Evolutionary conservation across 1,140 invertebrate genomes (phyloP).

Genomic region (Glossosoma conforme): DNA sequence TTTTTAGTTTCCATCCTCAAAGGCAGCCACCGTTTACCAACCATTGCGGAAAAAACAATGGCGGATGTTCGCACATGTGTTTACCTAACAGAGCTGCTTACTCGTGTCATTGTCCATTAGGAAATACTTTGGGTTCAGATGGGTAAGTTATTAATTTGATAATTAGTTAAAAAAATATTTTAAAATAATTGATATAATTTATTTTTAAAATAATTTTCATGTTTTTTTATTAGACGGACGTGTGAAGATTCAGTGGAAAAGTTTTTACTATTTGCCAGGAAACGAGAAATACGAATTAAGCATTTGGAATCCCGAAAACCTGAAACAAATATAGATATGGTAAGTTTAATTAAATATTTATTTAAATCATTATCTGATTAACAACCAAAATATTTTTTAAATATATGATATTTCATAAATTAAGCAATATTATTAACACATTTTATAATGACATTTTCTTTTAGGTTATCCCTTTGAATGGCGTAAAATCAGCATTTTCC

Average conservation of each 20-base stretch:
- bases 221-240: conserved; percentile 48
- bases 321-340: conserved; percentile 63
- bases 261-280: conserved; percentile 73
- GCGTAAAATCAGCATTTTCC: conserved; percentile 76
- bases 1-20: conserved; percentile 66
- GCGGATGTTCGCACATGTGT: conserved; percentile 87
- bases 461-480: conserved; percentile 70
- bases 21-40: conserved; percentile 71
- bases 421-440: neutral
- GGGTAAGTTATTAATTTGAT: conserved; percentile 40
- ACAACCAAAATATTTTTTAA: conserved; percentile 25
- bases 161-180: conserved; percentile 10
- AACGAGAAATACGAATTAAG: conserved; percentile 72
- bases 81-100: conserved; percentile 66
- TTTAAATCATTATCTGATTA: conserved; percentile 8
- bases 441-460: conserved; percentile 7
- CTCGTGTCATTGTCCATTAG: conserved; percentile 81
- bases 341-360: conserved; percentile 27
- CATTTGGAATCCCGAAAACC: conserved; percentile 58
- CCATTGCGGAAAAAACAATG: conserved; percentile 69
- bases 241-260: conserved; percentile 70
- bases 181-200: neutral
- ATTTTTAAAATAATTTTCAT: conserved; percentile 8
- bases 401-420: neutral
- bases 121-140: conserved; percentile 68